Base-by-base conservation (phyloP, 2,888 invertebrate genomes). In the Steinernema hermaphroditum region DNA sequence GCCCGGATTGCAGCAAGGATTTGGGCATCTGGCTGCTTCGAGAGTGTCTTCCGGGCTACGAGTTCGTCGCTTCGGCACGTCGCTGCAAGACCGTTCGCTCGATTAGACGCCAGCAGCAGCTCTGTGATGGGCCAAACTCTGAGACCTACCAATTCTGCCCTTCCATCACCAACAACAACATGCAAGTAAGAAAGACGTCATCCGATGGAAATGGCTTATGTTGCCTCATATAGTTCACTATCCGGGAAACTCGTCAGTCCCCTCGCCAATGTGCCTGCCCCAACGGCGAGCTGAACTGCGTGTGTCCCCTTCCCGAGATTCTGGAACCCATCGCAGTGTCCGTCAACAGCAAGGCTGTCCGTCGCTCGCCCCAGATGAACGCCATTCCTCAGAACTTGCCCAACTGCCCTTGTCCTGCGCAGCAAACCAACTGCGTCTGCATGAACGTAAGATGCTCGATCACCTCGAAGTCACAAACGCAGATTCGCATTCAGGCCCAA, bases 1-100 rank as follows among this genome's bases (percentile, higher is more conserved):
- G 8, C 54, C 27, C n/a, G 14, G 12, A 16, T 69, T 81, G 71
- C 78, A 85, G 85, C 75, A 80, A 81, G 69, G 86, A 86, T 71
- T 77, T 86, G 70, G 86, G 86, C 70, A 80, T 86, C 69, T 86
- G 86, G 86, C 77, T 81, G 29, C 77, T 84, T 19, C 80, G 84
- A 43, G 83, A 83, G 72, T 86, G 86, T 71, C 81, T 82, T 50
- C 80, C 81, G 27, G 83, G 83, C 50, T 83, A 82, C 77, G 80
- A 83, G 74, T 86, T 86, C 74, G 84, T 85, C 32, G 82, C 85
- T 19, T 82, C 82, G 0, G 77, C 78, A 9, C 78, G 81, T 43
- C 79, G 82, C 29, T 86, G 86, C 77, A 83, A 83, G 77, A 81
- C 83, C 37, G 75, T 79, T 50, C 76, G 83, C 70, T 82, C 82